Conservation (phyloP, 2,113 vertebrate species). For the Machaerirhynchus nigripectus region DNA sequence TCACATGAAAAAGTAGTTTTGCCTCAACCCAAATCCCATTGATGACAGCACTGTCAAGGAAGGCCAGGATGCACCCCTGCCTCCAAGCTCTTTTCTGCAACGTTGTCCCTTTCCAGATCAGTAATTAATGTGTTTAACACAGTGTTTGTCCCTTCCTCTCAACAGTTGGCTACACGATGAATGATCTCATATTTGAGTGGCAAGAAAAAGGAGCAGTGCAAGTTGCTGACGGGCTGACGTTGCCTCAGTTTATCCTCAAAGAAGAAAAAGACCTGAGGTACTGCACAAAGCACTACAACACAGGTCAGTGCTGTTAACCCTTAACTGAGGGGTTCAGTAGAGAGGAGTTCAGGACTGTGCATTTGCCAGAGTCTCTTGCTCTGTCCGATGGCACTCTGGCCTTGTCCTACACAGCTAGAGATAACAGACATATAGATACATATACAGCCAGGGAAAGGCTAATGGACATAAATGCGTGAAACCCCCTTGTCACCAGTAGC, state of each 20-base stretch:
- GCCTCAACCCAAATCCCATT: not conserved
- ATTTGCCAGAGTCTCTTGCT: not conserved
- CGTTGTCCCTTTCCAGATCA: not conserved
- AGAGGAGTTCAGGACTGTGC: not conserved
- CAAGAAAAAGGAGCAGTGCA: conserved; percentile 95
- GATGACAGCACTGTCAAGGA: not conserved
- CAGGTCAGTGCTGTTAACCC: conserved; percentile 75
- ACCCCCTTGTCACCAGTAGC: not conserved
- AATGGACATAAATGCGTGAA: not conserved
- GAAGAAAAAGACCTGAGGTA: conserved; percentile 97
- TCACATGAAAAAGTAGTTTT: not conserved
- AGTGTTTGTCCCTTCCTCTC: not conserved
- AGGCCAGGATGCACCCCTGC: not conserved
- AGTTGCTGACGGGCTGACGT: conserved; percentile 91
- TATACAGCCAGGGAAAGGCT: not conserved
- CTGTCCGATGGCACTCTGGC: not conserved
- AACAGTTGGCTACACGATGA: conserved; percentile 98
- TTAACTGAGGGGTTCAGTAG: not conserved
- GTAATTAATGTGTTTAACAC: not conserved
- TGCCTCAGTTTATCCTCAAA: conserved; percentile 96
- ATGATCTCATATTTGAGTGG: conserved; percentile 98
- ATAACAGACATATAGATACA: not conserved
- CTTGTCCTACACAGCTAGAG: not conserved
- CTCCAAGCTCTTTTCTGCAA: not conserved
- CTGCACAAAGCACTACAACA: conserved; percentile 98